Evolutionary conservation across 2,113 vertebrate genomes (phyloP), one percentile per base, ranked within the genome.

Genomic region (Spea multiplicata): DNA sequence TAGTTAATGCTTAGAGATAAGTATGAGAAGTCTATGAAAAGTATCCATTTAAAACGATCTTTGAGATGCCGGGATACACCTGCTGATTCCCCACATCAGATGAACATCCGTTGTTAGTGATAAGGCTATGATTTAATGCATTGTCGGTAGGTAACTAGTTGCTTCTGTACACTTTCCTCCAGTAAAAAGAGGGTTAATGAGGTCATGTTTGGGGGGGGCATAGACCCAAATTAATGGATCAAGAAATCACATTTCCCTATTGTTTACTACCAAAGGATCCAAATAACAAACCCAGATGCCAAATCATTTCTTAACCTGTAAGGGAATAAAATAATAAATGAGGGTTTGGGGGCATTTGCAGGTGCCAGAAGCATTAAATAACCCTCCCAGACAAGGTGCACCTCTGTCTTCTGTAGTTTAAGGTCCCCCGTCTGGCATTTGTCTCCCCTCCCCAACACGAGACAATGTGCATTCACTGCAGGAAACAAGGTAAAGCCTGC

Each of bases 381-480:
- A 91, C 89, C 86, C 84, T 86, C 67, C 4, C 83, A 93, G 91
- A 94, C 92, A 93, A 93, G 92, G 92, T 93, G 89, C 87, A 88
- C 89, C 88, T 83, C 90, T 90, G 89, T 91, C 87, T 86, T 91
- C 88, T 92, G 88, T 89, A 89, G 87, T 81, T 85, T 85, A 62
- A 86, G 89, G 89, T 90, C 85, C 61, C 87, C 86, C 86, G 87
- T 88, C 90, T 89, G 86, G 89, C 90, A 89, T 89, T 90, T 91
- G 86, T 62, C 45, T 67, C 44, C 44, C 84, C 88, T 92, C 91
- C 83, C 86, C 76, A 82, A 53, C 84, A 83, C 88, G 55, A 95
- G 95, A 96, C 95, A 97, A 94, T 95, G 93, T 93, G 88, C 85
- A 91, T 93, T 95, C 95, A 95, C 93, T 90, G 91, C 91, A 92